Evolutionary conservation across 2,888 invertebrate species (phyloP), one percentile per base, ranked within the genome.

Genomic region (Nyleta sp.): DNA sequence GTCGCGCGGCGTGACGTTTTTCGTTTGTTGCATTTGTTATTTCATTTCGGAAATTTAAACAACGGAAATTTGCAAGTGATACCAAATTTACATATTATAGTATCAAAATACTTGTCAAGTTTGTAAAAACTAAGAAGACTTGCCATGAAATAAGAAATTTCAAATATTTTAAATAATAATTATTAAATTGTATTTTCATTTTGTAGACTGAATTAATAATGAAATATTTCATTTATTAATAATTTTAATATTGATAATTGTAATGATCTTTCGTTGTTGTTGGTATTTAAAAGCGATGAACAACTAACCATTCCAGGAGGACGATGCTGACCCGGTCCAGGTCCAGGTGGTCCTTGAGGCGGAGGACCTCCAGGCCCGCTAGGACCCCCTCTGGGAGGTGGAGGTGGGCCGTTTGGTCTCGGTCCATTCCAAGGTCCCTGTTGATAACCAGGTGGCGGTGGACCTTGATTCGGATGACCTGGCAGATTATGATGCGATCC

Each of bases 301-400:
- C n/a, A 70, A 80, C 81, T 91, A 89, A 93, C 93, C 93, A 93
- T 93, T 83, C 91, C 91, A 24, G 93, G 93, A 33, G 93, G 93
- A 79, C 92, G 89, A 81, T 91, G 91, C 20, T 92, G 92, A 42
- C 93, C 93, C 38, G 90, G 90, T 24, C 89, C 89, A 44, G 91
- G 92, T 67, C 91, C 91, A 7, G 93, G 93, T 42, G 92, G 92
- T 10, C 92, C 93, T 86, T 92, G 91, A 83, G 93, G 94, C 2
- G 93, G 93, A 50, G 94, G 94, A 75, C 94, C 94, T 35, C 92
- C 91, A 11, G 93, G 93, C 28, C 92, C 93, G 24, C 92, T 92
- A 2, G 91, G 91, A 28, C 91, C 91, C 76, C 91, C 75, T 28
- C 73, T 44, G 0, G 70, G 62, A 4, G 93, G 93, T 22, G 92